A percentile compares a stretch with the other conserved stretches of the same genome.
Conservation (phyloP, 2,113 vertebrate genomes). For the Polypterus senegalus region DNA sequence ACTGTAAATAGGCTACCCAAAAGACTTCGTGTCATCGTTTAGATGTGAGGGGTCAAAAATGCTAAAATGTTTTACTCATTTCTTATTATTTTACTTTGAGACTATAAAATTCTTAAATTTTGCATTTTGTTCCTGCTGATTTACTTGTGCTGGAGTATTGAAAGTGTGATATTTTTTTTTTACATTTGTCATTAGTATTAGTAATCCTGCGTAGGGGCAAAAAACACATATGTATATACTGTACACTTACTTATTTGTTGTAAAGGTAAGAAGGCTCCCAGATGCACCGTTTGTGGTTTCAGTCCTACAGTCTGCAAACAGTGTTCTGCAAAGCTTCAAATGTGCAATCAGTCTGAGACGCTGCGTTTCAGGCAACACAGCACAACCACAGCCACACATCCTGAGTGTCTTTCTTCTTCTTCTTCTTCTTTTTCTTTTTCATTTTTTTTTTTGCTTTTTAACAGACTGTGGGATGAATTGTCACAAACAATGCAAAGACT, state of each 20-base stretch:
- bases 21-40: too few species aligned
- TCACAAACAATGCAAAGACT: slow-evolving; percentile 88
- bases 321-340: slow-evolving; percentile 22
- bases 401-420: too few species aligned
- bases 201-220: neutral
- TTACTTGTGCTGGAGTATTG: too few species aligned
- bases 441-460: slow-evolving; percentile 21
- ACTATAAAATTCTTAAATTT: too few species aligned
- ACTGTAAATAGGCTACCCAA: too few species aligned
- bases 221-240: neutral
- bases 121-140: too few species aligned
- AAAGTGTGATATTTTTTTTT: too few species aligned
- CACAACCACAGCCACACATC: neutral
- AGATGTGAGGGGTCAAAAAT: too few species aligned
- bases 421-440: neutral
- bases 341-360: neutral
- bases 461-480: slow-evolving; percentile 94
- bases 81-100: too few species aligned
- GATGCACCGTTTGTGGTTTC: slow-evolving; percentile 32
- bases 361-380: neutral
- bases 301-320: slow-evolving; percentile 22
- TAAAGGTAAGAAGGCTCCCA: slow-evolving; percentile 16
- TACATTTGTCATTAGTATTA: too few species aligned
- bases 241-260: slow-evolving; percentile 2
- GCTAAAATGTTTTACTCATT: too few species aligned